A percentile compares a stretch with the other conserved stretches of the same genome.
Conservation (phyloP, 2,113 vertebrate genomes). For the Antennarius striatus region DNA sequence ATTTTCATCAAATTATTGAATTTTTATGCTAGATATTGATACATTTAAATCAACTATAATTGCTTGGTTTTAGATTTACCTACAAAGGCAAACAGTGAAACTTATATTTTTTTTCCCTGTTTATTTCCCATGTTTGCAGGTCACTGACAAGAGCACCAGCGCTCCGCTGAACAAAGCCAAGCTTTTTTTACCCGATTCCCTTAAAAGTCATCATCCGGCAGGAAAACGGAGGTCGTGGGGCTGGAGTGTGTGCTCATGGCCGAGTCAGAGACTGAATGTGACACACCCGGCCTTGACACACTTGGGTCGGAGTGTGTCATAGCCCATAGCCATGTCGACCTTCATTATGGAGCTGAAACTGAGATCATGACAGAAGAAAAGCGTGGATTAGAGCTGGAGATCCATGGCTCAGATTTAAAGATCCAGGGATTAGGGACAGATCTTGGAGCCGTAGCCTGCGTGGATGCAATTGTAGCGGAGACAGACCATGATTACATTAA, state of each 20-base stretch:
- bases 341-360: constrained; percentile 82
- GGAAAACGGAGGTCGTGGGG: constrained; percentile 82
- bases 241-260: constrained; percentile 86
- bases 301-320: constrained; percentile 87
- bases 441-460: constrained; percentile 77
- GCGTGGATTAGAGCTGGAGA: constrained; percentile 79
- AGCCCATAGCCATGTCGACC: constrained; percentile 84
- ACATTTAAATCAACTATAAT: too few species aligned
- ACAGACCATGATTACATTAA: constrained; percentile 83
- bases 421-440: constrained; percentile 76
- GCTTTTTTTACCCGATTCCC: constrained; percentile 47
- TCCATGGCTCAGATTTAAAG: constrained; percentile 78
- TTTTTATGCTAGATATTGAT: too few species aligned
- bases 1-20: too few species aligned
- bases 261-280: constrained; percentile 86
- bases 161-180: constrained; percentile 13
- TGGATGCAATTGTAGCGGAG: constrained; percentile 79
- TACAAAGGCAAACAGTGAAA: too few species aligned
- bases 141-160: constrained; percentile 31
- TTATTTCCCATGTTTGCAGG: constrained; percentile 42
- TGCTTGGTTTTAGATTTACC: too few species aligned
- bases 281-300: constrained; percentile 84
- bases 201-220: constrained; percentile 63
- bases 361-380: constrained; percentile 85
- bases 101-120: neutral